These are phyloP conservation scores for Dendrocincla tyrannina DNA, from an alignment of 2,797 vertebrate species.

Conservation along the genomic window DNA sequence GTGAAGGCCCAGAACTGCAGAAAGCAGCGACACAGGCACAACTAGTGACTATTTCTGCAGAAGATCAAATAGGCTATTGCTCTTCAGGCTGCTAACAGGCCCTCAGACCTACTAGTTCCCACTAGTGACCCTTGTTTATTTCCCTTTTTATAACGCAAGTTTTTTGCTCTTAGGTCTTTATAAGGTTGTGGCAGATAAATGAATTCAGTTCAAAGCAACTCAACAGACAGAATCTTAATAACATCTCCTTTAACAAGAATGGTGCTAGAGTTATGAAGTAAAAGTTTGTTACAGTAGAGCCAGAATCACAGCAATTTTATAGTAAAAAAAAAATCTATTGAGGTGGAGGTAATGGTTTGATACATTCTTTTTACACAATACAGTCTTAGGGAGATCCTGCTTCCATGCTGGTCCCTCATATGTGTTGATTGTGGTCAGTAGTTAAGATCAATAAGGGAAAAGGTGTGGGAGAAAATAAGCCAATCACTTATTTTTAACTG, in stretches of 20 bases:
- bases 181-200: no score
- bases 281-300: not conserved
- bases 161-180: no score
- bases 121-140: not conserved
- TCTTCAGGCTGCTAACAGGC: not conserved
- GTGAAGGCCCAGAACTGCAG: not conserved
- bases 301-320: not conserved
- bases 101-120: not conserved
- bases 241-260: not conserved
- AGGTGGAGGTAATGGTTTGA: not conserved
- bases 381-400: not conserved
- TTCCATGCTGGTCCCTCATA: not conserved
- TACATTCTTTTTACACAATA: not conserved
- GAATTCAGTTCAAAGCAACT: not conserved
- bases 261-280: not conserved
- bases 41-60: not conserved
- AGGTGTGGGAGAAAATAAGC: not conserved
- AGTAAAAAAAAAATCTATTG: not conserved
- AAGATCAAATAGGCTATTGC: not conserved
- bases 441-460: not conserved
- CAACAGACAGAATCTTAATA: not conserved
- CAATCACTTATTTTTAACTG: not conserved
- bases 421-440: not conserved
- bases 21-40: not conserved
- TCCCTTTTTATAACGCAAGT: no score